phyloP scores from a whole-genome alignment of 2,888 invertebrate genomes.

The Brachypterus glaber region DNA sequence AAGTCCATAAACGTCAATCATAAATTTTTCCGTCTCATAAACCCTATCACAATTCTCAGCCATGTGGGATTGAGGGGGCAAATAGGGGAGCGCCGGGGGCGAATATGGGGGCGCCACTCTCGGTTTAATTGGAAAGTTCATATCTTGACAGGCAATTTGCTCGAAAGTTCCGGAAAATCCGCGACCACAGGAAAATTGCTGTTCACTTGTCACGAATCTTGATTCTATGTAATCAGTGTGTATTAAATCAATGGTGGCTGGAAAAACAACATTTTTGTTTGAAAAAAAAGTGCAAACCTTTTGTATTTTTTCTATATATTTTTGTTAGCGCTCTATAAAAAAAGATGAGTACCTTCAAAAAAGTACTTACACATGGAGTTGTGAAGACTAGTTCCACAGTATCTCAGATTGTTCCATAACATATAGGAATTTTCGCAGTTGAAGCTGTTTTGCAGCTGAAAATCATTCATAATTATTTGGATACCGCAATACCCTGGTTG shows the following conservation, averaged over 20 bases:
- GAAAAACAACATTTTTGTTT: constrained; percentile 12
- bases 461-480: constrained; percentile 39
- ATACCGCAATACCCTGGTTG: constrained; percentile 38
- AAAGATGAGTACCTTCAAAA: no score
- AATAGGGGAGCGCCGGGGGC: constrained; percentile 10
- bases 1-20: constrained; percentile 26
- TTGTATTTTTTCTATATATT: no score
- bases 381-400: constrained; percentile 38
- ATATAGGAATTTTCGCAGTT: constrained; percentile 41
- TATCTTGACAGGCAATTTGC: constrained; percentile 35
- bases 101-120: constrained; percentile 11
- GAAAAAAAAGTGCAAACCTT: no score
- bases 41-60: constrained; percentile 23
- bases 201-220: constrained; percentile 33
- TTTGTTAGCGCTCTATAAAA: no score
- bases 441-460: constrained; percentile 38
- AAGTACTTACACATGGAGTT: constrained; percentile 35
- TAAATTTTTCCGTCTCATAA: constrained; percentile 27
- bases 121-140: constrained; percentile 18
- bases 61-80: constrained; percentile 5
- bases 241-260: constrained; percentile 25
- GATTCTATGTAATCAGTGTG: constrained; percentile 32
- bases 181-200: constrained; percentile 34
- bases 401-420: constrained; percentile 34
- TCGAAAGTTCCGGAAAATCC: constrained; percentile 41